Conservation (phyloP, 2,888 invertebrate genomes). For the Pinctada fucata region DNA sequence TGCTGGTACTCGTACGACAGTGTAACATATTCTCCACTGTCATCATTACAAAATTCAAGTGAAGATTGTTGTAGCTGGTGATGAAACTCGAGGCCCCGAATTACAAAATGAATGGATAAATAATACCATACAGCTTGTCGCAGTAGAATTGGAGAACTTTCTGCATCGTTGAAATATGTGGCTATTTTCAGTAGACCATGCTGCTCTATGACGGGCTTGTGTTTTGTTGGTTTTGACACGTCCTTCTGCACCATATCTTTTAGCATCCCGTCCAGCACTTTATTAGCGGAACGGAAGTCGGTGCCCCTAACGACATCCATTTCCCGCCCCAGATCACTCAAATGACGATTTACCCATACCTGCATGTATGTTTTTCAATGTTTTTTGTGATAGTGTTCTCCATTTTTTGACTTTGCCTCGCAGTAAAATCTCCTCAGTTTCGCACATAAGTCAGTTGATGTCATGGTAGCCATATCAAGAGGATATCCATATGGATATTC, state of each 20-base stretch:
- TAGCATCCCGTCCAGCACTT: constrained; percentile 18
- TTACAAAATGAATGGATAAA: constrained; percentile 13
- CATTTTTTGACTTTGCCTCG: constrained; percentile 9
- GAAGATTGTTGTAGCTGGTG: constrained; percentile 7
- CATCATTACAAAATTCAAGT: too few species aligned
- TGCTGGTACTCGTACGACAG: too few species aligned
- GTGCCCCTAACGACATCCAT: too few species aligned
- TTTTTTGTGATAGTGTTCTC: constrained; percentile 29
- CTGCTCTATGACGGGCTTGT: constrained; percentile 14
- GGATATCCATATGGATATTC: neutral
- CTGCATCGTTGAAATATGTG: constrained; percentile 16
- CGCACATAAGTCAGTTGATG: neutral
- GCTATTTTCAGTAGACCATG: constrained; percentile 17
- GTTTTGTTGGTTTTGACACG: constrained; percentile 4
- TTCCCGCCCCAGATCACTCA: neutral
- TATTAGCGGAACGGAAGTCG: constrained; percentile 1
- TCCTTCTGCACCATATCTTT: constrained; percentile 1
- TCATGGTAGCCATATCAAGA: neutral
- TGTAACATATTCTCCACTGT: too few species aligned
- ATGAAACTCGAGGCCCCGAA: constrained; percentile 15
- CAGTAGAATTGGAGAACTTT: constrained; percentile 4
- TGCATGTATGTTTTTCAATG: constrained; percentile 26
- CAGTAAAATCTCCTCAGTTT: neutral
- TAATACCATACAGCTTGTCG: constrained; percentile 23
- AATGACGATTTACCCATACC: constrained; percentile 30